Base-by-base conservation (phyloP, 1,140 invertebrate genomes). In the Drosophila tristis region DNA sequence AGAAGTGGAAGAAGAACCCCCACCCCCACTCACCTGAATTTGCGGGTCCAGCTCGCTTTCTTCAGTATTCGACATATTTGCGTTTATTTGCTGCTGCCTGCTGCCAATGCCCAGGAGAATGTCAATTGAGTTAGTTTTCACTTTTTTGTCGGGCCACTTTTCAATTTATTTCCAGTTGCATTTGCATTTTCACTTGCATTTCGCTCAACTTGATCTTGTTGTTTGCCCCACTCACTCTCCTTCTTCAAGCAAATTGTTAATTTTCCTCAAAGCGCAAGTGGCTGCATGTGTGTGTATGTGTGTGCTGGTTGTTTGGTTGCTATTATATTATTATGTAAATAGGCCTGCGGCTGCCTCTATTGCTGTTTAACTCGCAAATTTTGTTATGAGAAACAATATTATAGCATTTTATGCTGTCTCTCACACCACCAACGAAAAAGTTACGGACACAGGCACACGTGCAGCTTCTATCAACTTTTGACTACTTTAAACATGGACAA, bases 31-130 rank as follows among this genome's bases (percentile, higher is more conserved):
- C 89, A 94, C 94, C 93, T 94, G 93, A 87, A 94, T 94, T 86
- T 93, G 92, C 87, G 94, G 94, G 92, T 94, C 94, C 90, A 94
- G 90, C 58, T 91, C 90, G 84, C 78, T 79, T 43, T 90, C 90
- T 74, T 91, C 90, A 73, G 80, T 63, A 43, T 60, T 72, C 50
- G 84, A 82, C 84, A 87, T 87, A 80, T 74, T 89, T 78, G 70
- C 57, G 61, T 54, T 61, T 47, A 65, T 72, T 85, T 74, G 47
- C 16, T 45, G 16, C 54, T 23, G 23, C 2, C 29, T 35, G 11
- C 23, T 15, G 20, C 64, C 51, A 55, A 53, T 42, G 42, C 9
- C 9, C 45, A 44, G 63, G 35, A 35, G 39, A 51, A 43, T 35
- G 53, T 29, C 15, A 71, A 59, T 16, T 49, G 51, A 54, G 47